Conservation (phyloP, 53 echinoderm and acorn worm species). For the Luidia sarsii region DNA sequence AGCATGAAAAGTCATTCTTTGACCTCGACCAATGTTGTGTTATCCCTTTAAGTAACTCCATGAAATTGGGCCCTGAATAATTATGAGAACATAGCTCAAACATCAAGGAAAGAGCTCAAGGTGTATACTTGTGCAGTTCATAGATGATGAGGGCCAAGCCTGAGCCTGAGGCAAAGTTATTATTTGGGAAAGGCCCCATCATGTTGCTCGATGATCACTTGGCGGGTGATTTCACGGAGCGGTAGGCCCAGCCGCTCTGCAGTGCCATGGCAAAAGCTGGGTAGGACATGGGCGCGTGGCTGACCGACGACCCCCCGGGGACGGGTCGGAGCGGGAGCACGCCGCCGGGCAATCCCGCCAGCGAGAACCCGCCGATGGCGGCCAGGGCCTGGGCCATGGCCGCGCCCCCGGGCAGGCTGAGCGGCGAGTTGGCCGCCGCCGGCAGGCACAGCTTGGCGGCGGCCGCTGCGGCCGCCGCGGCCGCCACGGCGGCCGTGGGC, state of each 20-base stretch:
- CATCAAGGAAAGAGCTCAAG: too few relatives aligned
- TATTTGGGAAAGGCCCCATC: too few relatives aligned
- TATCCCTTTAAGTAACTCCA: too few relatives aligned
- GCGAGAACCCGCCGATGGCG: slow-evolving; percentile 34
- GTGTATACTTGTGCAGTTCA: too few relatives aligned
- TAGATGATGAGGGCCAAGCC: too few relatives aligned
- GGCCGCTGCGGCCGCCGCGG: neutral
- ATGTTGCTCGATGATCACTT: slow-evolving; percentile 8
- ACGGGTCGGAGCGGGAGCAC: slow-evolving; percentile 18
- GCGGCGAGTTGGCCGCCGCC: neutral
- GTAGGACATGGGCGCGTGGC: neutral
- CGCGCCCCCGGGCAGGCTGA: slow-evolving; percentile 14
- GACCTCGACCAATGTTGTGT: too few relatives aligned
- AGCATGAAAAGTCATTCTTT: too few relatives aligned
- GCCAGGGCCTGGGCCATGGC: slow-evolving; percentile 37
- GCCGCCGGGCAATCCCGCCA: slow-evolving; percentile 34
- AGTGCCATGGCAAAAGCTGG: slow-evolving; percentile 46
- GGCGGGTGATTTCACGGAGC: slow-evolving; percentile 33
- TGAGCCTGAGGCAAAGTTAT: too few relatives aligned
- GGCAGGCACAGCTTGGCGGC: neutral
- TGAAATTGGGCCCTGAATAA: too few relatives aligned
- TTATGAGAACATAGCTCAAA: too few relatives aligned
- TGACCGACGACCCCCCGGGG: neutral
- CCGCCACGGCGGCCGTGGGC: too few relatives aligned
- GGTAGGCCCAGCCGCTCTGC: slow-evolving; percentile 43